phyloP scores from a whole-genome alignment of 2,888 invertebrate genomes.

The Tribolium freemani region DNA sequence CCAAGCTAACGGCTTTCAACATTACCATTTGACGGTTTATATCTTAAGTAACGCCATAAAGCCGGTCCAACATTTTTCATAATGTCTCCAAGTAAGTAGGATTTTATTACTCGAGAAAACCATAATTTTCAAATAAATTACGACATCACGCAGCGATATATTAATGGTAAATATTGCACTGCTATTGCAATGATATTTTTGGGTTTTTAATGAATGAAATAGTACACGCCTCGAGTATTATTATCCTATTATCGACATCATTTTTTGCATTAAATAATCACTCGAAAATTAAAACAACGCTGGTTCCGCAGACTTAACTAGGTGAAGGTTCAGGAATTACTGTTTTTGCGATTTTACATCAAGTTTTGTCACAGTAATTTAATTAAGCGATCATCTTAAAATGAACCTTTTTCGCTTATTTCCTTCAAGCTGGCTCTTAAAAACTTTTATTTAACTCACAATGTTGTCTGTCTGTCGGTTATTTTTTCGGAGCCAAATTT shows the following conservation, averaged over 20 bases:
- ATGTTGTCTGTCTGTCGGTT: no score
- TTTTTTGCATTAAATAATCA: slow-evolving; percentile 8
- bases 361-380: background rate
- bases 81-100: slow-evolving; percentile 6
- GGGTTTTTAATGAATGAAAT: slow-evolving; percentile 43
- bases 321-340: background rate
- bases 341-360: background rate
- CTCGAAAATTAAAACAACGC: background rate
- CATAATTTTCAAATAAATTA: slow-evolving; percentile 39
- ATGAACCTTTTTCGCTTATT: no score
- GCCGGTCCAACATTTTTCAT: slow-evolving; percentile 18
- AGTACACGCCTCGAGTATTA: slow-evolving; percentile 30
- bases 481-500: no score
- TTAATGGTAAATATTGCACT: slow-evolving; percentile 34
- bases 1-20: background rate
- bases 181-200: slow-evolving; percentile 30
- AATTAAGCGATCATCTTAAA: no score
- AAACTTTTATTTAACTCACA: no score
- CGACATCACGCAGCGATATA: slow-evolving; percentile 35
- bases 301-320: background rate
- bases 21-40: slow-evolving; percentile 20
- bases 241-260: slow-evolving; percentile 23
- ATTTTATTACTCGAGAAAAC: slow-evolving; percentile 27
- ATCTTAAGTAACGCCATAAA: slow-evolving; percentile 25
- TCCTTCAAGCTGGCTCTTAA: no score